These are phyloP conservation scores for Philereme vetulata DNA, from an alignment of 2,888 invertebrate genomes.

Conservation along the genomic window DNA sequence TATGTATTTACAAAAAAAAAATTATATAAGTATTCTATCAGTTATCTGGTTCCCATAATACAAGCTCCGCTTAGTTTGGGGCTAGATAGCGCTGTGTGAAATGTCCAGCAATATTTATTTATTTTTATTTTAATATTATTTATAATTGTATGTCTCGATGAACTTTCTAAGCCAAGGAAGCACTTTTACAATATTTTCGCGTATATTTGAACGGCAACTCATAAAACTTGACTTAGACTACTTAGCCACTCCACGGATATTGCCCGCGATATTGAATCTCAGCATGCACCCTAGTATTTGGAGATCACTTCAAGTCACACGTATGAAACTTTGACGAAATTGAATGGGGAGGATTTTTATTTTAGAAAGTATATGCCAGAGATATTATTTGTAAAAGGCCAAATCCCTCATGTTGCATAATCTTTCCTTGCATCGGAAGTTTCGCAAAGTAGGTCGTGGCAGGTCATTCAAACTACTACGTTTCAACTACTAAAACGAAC, in stretches of 20 bases:
- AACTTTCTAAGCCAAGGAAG: constrained; percentile 20
- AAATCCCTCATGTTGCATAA: not conserved
- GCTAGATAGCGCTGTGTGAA: too few relatives aligned
- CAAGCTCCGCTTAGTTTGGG: too few relatives aligned
- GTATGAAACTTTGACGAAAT: constrained; percentile 55
- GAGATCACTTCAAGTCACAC: constrained; percentile 56
- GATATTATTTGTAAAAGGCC: not conserved
- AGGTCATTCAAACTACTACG: too few relatives aligned
- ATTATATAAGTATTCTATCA: too few relatives aligned
- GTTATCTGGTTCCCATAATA: too few relatives aligned
- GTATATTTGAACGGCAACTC: constrained; percentile 56
- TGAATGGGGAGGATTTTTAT: constrained; percentile 41
- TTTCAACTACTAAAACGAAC: too few relatives aligned
- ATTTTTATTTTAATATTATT: too few relatives aligned
- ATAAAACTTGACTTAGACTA: constrained; percentile 72
- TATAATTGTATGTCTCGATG: constrained; percentile 7
- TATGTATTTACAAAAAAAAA: too few relatives aligned
- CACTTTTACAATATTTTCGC: constrained; percentile 30
- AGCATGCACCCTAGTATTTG: constrained; percentile 63
- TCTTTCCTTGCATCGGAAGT: not conserved
- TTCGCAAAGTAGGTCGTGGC: too few relatives aligned
- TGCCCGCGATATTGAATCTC: constrained; percentile 64
- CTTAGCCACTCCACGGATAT: constrained; percentile 60
- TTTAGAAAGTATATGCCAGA: constrained; percentile 12
- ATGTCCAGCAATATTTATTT: too few relatives aligned